A percentile compares a stretch with the other conserved stretches of the same genome.
These are phyloP conservation scores for Siderastrea radians DNA, from an alignment of 92 coral and sea anemone species.

Conservation along the genomic window DNA sequence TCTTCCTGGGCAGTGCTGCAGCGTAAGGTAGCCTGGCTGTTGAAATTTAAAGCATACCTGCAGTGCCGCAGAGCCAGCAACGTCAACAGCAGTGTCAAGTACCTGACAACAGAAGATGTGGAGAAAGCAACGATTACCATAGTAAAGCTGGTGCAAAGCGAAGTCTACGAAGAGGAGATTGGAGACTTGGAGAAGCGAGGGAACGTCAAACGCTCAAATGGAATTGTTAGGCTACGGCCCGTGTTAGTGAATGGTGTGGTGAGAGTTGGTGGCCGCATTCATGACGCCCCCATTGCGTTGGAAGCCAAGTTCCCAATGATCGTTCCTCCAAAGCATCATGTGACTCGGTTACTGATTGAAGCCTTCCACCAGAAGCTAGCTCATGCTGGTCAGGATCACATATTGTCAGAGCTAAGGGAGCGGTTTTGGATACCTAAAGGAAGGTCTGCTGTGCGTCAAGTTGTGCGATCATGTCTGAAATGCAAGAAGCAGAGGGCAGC, in stretches of 20 bases:
- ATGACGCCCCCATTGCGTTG: conserved; percentile 25
- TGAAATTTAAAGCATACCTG: conserved; percentile 47
- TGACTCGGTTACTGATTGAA: conserved; percentile 54
- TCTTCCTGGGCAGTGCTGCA: conserved; percentile 42
- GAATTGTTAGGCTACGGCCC: conserved; percentile 48
- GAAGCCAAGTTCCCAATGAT: conserved; percentile 61
- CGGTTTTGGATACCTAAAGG: conserved; percentile 52
- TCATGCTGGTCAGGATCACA: conserved; percentile 66
- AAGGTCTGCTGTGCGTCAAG: conserved; percentile 47
- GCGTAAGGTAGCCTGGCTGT: conserved; percentile 51
- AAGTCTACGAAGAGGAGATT: conserved; percentile 41
- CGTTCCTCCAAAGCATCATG: conserved; percentile 52
- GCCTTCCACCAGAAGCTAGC: conserved; percentile 53
- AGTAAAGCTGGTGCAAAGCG: conserved; percentile 39
- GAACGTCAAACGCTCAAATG: conserved; percentile 37
- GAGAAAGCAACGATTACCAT: conserved; percentile 38
- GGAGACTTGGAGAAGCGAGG: conserved; percentile 32
- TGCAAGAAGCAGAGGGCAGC: conserved; percentile 60
- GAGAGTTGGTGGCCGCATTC: conserved; percentile 61
- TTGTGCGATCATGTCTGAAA: conserved; percentile 46
- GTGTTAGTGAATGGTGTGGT: conserved; percentile 26
- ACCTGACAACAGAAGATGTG: conserved; percentile 24
- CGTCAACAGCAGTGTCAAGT: conserved; percentile 3
- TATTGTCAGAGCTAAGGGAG: conserved; percentile 52
- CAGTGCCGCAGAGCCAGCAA: neutral